Base-by-base conservation (phyloP, 2,797 vertebrate species). In the Rhinoraja longicauda region DNA sequence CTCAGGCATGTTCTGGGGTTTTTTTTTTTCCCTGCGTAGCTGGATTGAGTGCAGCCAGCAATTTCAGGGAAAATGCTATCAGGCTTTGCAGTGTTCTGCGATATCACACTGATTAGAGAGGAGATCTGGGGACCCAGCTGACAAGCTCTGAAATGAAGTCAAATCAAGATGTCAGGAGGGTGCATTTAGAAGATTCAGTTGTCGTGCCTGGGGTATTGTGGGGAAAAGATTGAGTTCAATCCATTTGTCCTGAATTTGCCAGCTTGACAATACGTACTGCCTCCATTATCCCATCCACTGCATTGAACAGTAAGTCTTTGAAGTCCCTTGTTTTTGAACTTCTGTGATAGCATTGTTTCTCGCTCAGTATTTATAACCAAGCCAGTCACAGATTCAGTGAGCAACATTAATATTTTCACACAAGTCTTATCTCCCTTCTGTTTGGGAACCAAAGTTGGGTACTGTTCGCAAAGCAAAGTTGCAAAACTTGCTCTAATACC, bases 81-180 rank as follows among this genome's bases (percentile, higher is more conserved):
- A 67, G 84, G n/a, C 59, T 32, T 62, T 32, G n/a, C 59, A 36
- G 59, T 36, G 59, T 21, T 88, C 59, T 67, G 59, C 36, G 19
- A 36, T 67, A 21, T 64, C 88, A 67, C 59, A 88, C 59, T 88
- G 84, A 88, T 88, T 64, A 36, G 59, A 67, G 17, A 32, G n/a
- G 59, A 88, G 84, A 88, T 32, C 15, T 67, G 84, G n/a, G 59
- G 88, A 67, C n/a, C 59, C n/a, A 88, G 2, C 59, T 88, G 84
- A 88, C 59, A 88, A 36, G 59, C n/a, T 88, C 15, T 64, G 59
- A n/a, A 88, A 67, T 88, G 84, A 88, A 88, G 59, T 88, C 84
- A 88, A 88, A 88, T 88, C 59, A 88, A 67, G 84, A 88, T 88
- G 84, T 88, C 84, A 88, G 84, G n/a, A 36, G 15, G n/a, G n/a